Evolutionary conservation across 2,113 vertebrate genomes (phyloP).

Genomic region (Cercocebus atys): DNA sequence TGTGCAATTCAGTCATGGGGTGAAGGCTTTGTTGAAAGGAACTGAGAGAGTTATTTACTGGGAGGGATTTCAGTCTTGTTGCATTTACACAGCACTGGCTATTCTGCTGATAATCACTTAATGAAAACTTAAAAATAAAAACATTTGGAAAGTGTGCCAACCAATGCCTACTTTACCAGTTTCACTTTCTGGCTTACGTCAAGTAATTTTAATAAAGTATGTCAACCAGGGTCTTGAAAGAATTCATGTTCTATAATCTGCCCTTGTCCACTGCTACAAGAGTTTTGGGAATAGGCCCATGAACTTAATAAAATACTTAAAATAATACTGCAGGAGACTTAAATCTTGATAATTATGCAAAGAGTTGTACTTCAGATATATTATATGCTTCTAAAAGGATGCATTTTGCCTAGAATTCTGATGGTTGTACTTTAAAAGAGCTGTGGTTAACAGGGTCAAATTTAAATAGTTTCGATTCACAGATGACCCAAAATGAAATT

Average conservation of each 20-base stretch:
- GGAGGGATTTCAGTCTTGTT: constrained; percentile 47
- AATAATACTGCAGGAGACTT: constrained; percentile 10
- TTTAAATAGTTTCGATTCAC: constrained; percentile 38
- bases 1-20: constrained; percentile 60
- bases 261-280: neutral
- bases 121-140: constrained; percentile 72
- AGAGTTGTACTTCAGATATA: neutral
- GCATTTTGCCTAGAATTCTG: constrained; percentile 7
- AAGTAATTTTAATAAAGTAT: constrained; percentile 64
- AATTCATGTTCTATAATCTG: constrained; percentile 47
- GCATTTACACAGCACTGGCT: neutral
- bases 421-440: neutral
- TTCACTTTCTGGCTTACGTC: constrained; percentile 46
- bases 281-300: constrained; percentile 41
- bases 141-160: constrained; percentile 69
- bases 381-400: neutral
- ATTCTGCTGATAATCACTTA: constrained; percentile 53
- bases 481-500: constrained; percentile 48
- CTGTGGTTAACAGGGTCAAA: neutral
- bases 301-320: constrained; percentile 67
- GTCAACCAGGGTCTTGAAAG: constrained; percentile 47
- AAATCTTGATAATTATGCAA: constrained; percentile 32
- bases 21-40: constrained; percentile 66
- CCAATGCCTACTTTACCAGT: neutral
- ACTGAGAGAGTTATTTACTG: constrained; percentile 64